Evolutionary conservation across 2,797 vertebrate genomes (phyloP).

Genomic region (Etheostoma perlongum): DNA sequence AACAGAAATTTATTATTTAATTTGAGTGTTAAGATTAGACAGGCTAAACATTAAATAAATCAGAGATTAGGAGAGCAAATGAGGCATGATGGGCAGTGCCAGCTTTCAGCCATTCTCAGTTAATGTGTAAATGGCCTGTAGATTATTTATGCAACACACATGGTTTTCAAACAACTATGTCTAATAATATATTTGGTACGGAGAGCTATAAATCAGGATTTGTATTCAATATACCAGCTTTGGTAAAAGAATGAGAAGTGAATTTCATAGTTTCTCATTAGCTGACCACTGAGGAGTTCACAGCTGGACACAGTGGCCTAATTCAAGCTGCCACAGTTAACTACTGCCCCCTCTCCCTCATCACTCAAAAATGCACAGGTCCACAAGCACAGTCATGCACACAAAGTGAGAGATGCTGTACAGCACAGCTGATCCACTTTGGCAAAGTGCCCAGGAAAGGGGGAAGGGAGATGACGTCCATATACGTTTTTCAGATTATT

Average conservation of each 20-base stretch:
- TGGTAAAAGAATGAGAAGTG: conserved; percentile 9
- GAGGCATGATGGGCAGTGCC: background rate
- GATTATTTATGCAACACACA: conserved; percentile 21
- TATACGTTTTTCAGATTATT: background rate
- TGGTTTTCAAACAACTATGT: conserved; percentile 10
- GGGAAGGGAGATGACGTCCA: background rate
- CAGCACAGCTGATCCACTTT: conserved; percentile 34
- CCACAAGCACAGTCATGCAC: conserved; percentile 7
- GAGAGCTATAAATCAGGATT: conserved; percentile 14
- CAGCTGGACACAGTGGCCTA: conserved; percentile 70
- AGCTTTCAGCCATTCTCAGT: background rate
- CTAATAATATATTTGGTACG: conserved; percentile 17
- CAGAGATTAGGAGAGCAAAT: background rate
- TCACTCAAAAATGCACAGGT: conserved; percentile 27
- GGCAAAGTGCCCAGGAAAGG: conserved; percentile 14
- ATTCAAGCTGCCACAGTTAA: conserved; percentile 41
- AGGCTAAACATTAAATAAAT: background rate
- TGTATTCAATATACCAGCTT: conserved; percentile 14
- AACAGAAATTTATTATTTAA: background rate
- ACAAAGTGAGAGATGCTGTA: conserved; percentile 9
- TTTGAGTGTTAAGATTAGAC: background rate
- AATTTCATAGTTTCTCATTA: conserved; percentile 56
- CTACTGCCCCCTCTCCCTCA: conserved; percentile 25
- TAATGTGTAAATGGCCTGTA: background rate
- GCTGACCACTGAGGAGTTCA: conserved; percentile 41